Evolutionary conservation across 2,113 vertebrate genomes (phyloP).

Genomic region (Balaenoptera acutorostrata): DNA sequence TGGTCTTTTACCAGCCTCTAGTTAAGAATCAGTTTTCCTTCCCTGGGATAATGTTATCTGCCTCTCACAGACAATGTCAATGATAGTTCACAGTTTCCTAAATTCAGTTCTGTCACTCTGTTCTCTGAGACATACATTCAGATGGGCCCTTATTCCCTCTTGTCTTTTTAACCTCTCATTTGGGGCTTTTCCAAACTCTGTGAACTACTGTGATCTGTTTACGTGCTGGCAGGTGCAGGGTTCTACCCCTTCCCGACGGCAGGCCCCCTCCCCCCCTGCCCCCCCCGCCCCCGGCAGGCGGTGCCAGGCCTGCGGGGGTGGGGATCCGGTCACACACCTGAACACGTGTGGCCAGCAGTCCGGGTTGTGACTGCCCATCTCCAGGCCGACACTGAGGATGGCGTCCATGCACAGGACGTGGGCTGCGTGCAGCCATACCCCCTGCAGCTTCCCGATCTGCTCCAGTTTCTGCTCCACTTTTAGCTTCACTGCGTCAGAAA

Average conservation of each 20-base stretch:
- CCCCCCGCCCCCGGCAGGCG: not conserved
- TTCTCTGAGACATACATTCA: not conserved
- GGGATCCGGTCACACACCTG: slow-evolving; percentile 77
- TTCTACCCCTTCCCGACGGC: not conserved
- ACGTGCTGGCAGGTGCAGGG: not conserved
- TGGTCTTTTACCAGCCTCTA: not conserved
- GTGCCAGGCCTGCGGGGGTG: not conserved
- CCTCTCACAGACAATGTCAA: not conserved
- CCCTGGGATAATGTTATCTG: not conserved
- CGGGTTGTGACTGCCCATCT: slow-evolving; percentile 93
- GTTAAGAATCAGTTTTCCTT: not conserved
- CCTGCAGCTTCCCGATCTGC: slow-evolving; percentile 88
- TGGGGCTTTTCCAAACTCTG: not conserved
- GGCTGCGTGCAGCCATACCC: slow-evolving; percentile 89
- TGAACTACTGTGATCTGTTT: not conserved
- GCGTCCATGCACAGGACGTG: slow-evolving; percentile 95
- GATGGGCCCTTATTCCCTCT: not conserved
- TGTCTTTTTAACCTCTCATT: not conserved
- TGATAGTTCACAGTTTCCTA: not conserved
- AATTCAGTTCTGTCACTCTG: not conserved
- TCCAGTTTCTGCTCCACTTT: slow-evolving; percentile 92
- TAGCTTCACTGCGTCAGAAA: slow-evolving; percentile 85
- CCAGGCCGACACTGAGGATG: slow-evolving; percentile 90
- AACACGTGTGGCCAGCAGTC: slow-evolving; percentile 94
- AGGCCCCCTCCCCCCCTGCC: not conserved